These are phyloP conservation scores for Hycleus cichorii DNA, from an alignment of 1,140 invertebrate species.

Conservation along the genomic window DNA sequence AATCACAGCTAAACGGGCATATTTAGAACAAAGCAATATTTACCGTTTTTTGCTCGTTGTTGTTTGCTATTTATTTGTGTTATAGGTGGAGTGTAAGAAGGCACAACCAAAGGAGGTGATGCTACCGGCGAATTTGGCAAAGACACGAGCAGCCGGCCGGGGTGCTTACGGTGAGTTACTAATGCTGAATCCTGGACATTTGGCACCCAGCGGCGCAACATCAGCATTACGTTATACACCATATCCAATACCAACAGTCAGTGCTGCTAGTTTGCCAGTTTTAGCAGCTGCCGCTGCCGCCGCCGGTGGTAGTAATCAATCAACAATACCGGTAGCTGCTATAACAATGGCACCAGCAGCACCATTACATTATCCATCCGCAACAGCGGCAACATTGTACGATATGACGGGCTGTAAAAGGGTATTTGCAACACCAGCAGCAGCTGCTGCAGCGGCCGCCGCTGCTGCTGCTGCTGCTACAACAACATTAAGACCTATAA, in stretches of 20 bases:
- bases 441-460: conserved; percentile 30
- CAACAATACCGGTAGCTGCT: conserved; percentile 33
- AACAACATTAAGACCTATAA: conserved; percentile 35
- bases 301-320: conserved; percentile 15
- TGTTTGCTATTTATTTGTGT: conserved; percentile 37
- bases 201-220: conserved; percentile 34
- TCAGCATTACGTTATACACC: conserved; percentile 59
- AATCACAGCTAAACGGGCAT: not conserved
- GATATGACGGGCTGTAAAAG: conserved; percentile 48
- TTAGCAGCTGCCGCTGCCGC: conserved; percentile 40
- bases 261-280: conserved; percentile 41
- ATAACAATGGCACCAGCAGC: conserved; percentile 37
- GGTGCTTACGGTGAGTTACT: conserved; percentile 94
- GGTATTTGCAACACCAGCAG: conserved; percentile 42
- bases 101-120: conserved; percentile 99
- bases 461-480: conserved; percentile 39
- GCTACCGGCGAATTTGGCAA: conserved; percentile 89
- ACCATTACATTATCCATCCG: conserved; percentile 33
- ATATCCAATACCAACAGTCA: conserved; percentile 49
- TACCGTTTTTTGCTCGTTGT: not conserved
- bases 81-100: conserved; percentile 98
- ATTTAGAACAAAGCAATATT: not conserved
- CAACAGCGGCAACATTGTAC: conserved; percentile 40
- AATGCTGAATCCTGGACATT: conserved; percentile 60
- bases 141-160: conserved; percentile 84